Evolutionary conservation across 2,888 invertebrate species (phyloP), one percentile per base, ranked within the genome.

Genomic region (Caenorhabditis parvicauda): DNA sequence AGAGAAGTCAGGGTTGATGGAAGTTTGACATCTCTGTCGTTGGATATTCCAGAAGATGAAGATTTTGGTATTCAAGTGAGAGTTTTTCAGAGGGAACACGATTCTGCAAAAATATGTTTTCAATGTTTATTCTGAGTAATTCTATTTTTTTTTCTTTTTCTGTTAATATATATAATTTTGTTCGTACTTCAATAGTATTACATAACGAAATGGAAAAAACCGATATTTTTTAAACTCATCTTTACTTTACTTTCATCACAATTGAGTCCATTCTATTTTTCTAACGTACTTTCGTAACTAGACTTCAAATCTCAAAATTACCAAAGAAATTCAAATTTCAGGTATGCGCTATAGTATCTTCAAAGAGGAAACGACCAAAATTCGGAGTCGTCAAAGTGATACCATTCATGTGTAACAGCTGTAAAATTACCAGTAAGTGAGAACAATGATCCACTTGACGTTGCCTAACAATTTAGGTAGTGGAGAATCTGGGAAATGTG

Each of bases 301-400:
- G n/a, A n/a, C n/a, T n/a, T n/a, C n/a, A n/a, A n/a, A n/a, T n/a
- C n/a, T n/a, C n/a, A n/a, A n/a, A n/a, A n/a, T n/a, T n/a, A n/a
- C n/a, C n/a, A n/a, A n/a, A n/a, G n/a, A n/a, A n/a, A n/a, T n/a
- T n/a, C n/a, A n/a, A n/a, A n/a, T 28, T 54, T 19, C n/a, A 67
- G 64, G 70, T 70, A 6, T 70, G 70, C 49, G 70, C 70, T 21
- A 66, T 70, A 24, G 45, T 65, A 27, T 64, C 68, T 7, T 52
- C 54, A 29, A 68, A 67, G 12, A 37, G 63, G 38, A 54, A 71
- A 43, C 45, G 64, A 38, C 59, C 76, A 51, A 71, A 71, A 35
- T 75, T 76, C 57, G 72, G 75, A 41, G 64, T 75, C 7, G 68
- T 72, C 9, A 62, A 72, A 35, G 73, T 77, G n/a, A 70, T 70